Conservation (phyloP, 2,113 vertebrate genomes). For the Protomyctophum bolini region DNA sequence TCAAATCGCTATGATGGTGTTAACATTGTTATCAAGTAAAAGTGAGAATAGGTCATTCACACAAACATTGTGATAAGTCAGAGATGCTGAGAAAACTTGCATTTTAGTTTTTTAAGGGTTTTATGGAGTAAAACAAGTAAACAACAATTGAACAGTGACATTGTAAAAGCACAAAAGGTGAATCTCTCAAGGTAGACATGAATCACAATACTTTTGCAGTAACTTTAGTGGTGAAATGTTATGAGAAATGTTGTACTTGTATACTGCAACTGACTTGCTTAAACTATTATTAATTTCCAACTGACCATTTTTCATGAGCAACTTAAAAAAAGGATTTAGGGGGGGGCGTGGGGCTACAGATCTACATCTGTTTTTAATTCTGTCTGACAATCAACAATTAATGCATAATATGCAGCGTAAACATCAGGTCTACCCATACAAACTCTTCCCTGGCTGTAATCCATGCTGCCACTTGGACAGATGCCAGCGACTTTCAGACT, state of each 20-base stretch:
- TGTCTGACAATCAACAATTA: slow-evolving; percentile 39
- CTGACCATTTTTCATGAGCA: slow-evolving; percentile 15
- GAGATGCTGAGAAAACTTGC: slow-evolving; percentile 41
- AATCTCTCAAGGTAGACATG: slow-evolving; percentile 27
- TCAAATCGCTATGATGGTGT: slow-evolving; percentile 25
- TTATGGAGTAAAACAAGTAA: slow-evolving; percentile 57
- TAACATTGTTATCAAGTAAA: slow-evolving; percentile 46
- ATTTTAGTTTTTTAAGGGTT: slow-evolving; percentile 50
- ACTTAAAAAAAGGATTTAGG: slow-evolving; percentile 8
- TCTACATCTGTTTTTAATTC: slow-evolving; percentile 31
- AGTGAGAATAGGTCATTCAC: slow-evolving; percentile 49
- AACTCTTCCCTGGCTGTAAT: slow-evolving; percentile 22
- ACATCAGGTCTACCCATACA: slow-evolving; percentile 26
- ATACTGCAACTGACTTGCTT: slow-evolving; percentile 2
- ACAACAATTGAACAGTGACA: slow-evolving; percentile 53
- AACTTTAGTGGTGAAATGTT: slow-evolving; percentile 6
- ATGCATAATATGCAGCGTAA: slow-evolving; percentile 41
- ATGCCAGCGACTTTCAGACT: slow-evolving; percentile 36
- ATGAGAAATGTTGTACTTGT: slow-evolving; percentile 8
- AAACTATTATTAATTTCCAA: slow-evolving; percentile 18
- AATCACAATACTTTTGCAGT: slow-evolving; percentile 27
- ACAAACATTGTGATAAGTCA: slow-evolving; percentile 32
- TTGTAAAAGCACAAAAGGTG: slow-evolving; percentile 49
- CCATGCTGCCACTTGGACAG: slow-evolving; percentile 39
- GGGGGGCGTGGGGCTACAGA: neutral